Conservation (phyloP, 1,140 invertebrate genomes). For the Micrasema longulum region DNA sequence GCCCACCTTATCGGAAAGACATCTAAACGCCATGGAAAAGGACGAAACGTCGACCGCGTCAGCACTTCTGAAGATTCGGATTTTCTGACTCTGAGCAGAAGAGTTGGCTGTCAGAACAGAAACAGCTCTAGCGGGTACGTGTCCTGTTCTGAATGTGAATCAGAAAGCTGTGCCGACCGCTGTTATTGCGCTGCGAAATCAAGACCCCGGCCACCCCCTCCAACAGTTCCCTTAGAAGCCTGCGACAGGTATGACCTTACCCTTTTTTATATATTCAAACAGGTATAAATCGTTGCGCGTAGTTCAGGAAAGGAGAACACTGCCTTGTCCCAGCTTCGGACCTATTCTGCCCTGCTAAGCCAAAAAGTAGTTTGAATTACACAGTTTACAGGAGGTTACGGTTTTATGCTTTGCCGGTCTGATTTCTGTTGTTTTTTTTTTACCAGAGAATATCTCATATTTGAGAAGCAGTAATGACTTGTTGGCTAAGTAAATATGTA, state of each 20-base stretch:
- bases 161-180: conserved; percentile 81
- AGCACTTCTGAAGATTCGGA: conserved; percentile 77
- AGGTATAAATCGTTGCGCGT: no score
- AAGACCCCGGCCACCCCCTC: conserved; percentile 50
- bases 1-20: conserved; percentile 56
- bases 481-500: no score
- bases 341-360: no score
- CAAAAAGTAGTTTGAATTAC: no score
- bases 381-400: no score
- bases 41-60: conserved; percentile 64
- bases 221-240: conserved; percentile 53
- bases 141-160: conserved; percentile 88
- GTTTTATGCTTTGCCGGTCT: no score
- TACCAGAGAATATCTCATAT: no score
- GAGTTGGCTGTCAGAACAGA: conserved; percentile 71
- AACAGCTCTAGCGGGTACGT: conserved; percentile 82
- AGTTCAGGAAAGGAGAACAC: no score
- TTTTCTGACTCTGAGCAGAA: conserved; percentile 69
- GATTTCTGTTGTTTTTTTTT: no score
- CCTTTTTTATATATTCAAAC: no score
- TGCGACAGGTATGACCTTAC: conserved; percentile 44
- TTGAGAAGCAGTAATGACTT: no score
- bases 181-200: conserved; percentile 73
- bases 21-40: conserved; percentile 63
- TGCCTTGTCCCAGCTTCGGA: no score